Conservation (phyloP, 2,888 invertebrate species). For the Tolmerus cingulatus region DNA sequence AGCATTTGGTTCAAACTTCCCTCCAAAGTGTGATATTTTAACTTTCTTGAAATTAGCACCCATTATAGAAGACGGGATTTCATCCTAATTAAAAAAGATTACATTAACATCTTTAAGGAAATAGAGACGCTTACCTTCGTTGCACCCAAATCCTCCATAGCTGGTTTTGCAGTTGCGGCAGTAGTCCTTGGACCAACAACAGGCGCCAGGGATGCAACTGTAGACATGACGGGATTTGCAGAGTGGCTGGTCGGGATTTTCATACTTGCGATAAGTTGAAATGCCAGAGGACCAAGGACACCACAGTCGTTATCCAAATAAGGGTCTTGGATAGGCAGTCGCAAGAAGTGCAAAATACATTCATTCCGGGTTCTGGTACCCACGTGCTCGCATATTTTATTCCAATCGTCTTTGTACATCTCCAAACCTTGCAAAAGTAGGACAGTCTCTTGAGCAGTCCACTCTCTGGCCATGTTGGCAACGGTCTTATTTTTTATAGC, state of each 20-base stretch:
- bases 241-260: conserved; percentile 98
- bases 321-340: conserved; percentile 98
- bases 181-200: conserved; percentile 99
- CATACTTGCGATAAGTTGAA: conserved; percentile 96
- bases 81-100: conserved; percentile 69
- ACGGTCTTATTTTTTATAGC: conserved; percentile 78
- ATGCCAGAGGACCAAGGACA: conserved; percentile 90
- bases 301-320: conserved; percentile 92
- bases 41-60: conserved; percentile 96
- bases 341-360: conserved; percentile 96
- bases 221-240: conserved; percentile 99
- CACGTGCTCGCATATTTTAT: conserved; percentile 96
- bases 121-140: conserved; percentile 77
- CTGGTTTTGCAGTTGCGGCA: conserved; percentile 95
- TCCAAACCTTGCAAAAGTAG: conserved; percentile 94
- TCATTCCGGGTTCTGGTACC: conserved; percentile 98
- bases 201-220: conserved; percentile 98
- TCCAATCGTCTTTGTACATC: conserved; percentile 99
- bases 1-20: conserved; percentile 80
- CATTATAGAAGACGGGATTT: conserved; percentile 94
- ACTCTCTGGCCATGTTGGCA: conserved; percentile 85
- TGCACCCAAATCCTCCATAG: conserved; percentile 97
- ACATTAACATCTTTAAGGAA: background rate
- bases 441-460: conserved; percentile 99
- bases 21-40: conserved; percentile 73